Base-by-base conservation (phyloP, 2,113 vertebrate species). In the Ammospiza caudacuta region DNA sequence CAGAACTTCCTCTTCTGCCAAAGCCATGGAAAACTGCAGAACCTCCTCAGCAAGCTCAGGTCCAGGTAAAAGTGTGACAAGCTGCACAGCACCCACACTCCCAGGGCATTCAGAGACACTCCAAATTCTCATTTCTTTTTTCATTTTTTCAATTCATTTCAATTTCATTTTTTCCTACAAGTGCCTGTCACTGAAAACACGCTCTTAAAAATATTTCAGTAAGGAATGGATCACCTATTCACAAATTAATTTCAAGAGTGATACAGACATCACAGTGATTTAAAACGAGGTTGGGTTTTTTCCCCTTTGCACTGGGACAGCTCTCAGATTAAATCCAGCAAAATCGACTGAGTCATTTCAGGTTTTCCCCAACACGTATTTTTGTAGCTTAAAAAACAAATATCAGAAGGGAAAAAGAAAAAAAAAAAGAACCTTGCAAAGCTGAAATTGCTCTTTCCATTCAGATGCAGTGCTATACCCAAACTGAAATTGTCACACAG, bases 401-500 rank as follows among this genome's bases (percentile, higher is more conserved):
- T 69, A 88, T 27, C 31, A 39, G 75, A 41, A 49, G 9, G 6
- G 9, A 41, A 27, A 51, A 62, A 20, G 4, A 9, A 24, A 6
- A 13, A 6, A 11, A 39, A 52, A 44, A 21, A 91, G 59, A 86
- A 61, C 35, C 37, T 90, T 62, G 52, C 73, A 88, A 64, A 93
- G 80, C 72, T 80, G 83, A 94, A 97, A 95, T 58, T 93, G 64
- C 44, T 85, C 85, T 83, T 86, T 80, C 73, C 62, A 61, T 92
- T 96, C 76, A 84, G 82, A 93, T 5, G 8, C 55, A 81, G 52
- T 17, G 33, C 76, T 87, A 64, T 39, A 78, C 54, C 90, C 37
- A 89, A 94, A 92, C 79, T 72, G 44, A 88, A 95, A 96, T 54
- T 92, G 92, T 92, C 88, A 94, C 66, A 90, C 49, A 95, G 94